A percentile compares a stretch with the other conserved stretches of the same genome.
Evolutionary conservation across 2,113 vertebrate species (phyloP).

Genomic region (Nipponia nippon): DNA sequence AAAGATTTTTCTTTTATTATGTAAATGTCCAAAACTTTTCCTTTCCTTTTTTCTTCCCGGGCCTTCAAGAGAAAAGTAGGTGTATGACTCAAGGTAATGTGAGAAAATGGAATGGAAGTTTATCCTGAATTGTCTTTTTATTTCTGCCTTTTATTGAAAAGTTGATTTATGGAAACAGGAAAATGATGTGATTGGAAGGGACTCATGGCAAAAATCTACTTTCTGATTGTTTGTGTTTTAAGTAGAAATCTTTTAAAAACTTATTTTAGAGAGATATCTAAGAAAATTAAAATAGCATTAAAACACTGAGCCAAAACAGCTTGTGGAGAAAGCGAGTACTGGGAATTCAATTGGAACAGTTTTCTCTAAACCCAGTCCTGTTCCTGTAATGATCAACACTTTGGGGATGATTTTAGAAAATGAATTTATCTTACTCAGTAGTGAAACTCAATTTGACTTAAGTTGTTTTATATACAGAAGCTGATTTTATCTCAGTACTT

Average conservation of each 20-base stretch:
- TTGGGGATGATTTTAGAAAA: slow-evolving; percentile 29
- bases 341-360: not conserved
- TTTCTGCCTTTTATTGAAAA: slow-evolving; percentile 1
- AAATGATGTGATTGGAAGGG: not conserved
- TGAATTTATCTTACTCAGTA: not conserved
- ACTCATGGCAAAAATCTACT: not conserved
- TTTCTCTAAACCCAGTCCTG: slow-evolving; percentile 17
- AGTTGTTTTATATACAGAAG: slow-evolving; percentile 39
- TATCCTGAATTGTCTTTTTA: not conserved
- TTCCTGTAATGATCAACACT: slow-evolving; percentile 27
- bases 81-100: not conserved
- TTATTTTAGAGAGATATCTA: not conserved
- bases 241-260: not conserved
- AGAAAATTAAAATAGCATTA: not conserved
- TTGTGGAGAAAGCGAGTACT: not conserved
- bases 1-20: not conserved
- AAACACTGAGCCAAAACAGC: not conserved
- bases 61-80: not conserved
- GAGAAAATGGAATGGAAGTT: not conserved
- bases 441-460: slow-evolving; percentile 4
- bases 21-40: not conserved
- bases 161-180: not conserved
- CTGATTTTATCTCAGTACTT: slow-evolving; percentile 37
- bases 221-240: not conserved
- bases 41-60: not conserved